phyloP scores from a whole-genome alignment of 2,888 invertebrate genomes.

The Pandemis cinnamomeana region DNA sequence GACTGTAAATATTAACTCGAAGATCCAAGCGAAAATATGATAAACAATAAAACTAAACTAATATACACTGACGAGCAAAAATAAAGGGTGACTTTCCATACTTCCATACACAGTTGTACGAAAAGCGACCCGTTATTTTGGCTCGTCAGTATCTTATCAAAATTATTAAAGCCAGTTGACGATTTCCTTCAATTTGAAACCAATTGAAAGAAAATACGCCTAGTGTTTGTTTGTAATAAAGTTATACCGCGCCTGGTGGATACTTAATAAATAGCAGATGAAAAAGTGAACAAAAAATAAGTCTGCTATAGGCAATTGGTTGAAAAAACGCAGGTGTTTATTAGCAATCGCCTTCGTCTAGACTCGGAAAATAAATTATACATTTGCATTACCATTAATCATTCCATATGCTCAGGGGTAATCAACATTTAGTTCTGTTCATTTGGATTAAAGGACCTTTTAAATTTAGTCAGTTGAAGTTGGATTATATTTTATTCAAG shows the following conservation, averaged over 20 bases:
- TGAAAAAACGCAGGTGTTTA: constrained; percentile 11
- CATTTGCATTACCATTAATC: constrained; percentile 12
- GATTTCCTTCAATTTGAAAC: no score
- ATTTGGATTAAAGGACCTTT: background rate
- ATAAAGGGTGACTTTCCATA: no score
- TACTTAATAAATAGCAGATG: background rate
- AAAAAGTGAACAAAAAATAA: background rate
- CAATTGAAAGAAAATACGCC: constrained; percentile 1
- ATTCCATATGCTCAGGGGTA: background rate
- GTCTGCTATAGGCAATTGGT: background rate
- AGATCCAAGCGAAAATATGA: no score
- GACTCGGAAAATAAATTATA: constrained; percentile 10
- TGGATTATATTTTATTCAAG: background rate
- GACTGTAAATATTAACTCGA: no score
- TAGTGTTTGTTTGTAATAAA: background rate
- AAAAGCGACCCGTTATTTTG: no score
- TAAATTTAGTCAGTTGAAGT: background rate
- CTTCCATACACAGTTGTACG: no score
- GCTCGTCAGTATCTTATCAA: no score
- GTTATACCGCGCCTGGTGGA: background rate
- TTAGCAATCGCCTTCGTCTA: constrained; percentile 2
- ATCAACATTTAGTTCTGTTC: background rate
- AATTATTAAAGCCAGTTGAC: no score
- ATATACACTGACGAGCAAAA: no score
- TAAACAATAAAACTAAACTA: no score